Conservation (phyloP, 2,113 vertebrate species). For the Hassar affinis region DNA sequence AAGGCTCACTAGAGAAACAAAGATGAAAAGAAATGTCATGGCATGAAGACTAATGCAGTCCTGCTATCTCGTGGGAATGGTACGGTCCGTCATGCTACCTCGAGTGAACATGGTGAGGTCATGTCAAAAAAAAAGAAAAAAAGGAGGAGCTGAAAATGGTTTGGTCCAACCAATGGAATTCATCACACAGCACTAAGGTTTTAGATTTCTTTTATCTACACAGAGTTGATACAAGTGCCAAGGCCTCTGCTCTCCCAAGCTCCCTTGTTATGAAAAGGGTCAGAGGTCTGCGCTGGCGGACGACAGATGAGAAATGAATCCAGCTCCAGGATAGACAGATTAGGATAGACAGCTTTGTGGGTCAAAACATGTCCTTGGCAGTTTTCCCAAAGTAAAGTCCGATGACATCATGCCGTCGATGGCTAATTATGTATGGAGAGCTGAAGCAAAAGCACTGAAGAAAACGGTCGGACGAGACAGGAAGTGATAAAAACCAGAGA, state of each 20-base stretch:
- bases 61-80: neutral
- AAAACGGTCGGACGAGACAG: neutral
- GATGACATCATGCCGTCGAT: constrained; percentile 28
- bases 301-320: constrained; percentile 34
- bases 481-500: neutral
- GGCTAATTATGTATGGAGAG: neutral
- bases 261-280: neutral
- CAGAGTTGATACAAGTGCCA: neutral
- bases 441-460: neutral
- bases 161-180: neutral
- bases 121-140: no score
- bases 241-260: constrained; percentile 8
- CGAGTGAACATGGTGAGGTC: neutral
- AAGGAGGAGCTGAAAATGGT: no score
- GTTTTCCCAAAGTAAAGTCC: constrained; percentile 23
- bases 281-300: constrained; percentile 4
- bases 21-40: neutral
- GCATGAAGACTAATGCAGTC: neutral
- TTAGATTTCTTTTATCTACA: constrained; percentile 32
- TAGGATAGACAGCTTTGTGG: constrained; percentile 31
- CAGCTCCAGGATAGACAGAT: constrained; percentile 5
- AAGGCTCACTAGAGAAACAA: neutral
- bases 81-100: neutral
- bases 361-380: constrained; percentile 15
- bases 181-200: neutral